Percentiles rank a stretch among this genome's conserved stretches.
Evolutionary conservation across 2,888 invertebrate species (phyloP).

Genomic region (Trichogramma evanescens): DNA sequence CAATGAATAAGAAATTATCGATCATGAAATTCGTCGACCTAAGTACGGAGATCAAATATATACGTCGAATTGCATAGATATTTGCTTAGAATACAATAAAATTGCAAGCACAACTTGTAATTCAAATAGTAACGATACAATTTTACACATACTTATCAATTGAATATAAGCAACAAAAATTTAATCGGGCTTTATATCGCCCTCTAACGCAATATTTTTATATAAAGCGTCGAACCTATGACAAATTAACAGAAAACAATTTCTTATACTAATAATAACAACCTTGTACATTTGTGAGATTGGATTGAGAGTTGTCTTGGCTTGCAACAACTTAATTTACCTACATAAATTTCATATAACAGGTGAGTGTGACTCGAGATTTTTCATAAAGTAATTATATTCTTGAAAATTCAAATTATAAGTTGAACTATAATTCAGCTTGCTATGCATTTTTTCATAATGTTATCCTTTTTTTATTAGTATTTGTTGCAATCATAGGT

Average conservation of each 20-base stretch:
- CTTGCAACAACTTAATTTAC: no score
- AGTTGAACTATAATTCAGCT: neutral
- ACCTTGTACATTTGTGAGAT: constrained; percentile 19
- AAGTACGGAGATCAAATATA: constrained; percentile 10
- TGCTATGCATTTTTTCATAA: constrained; percentile 9
- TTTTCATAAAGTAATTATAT: no score
- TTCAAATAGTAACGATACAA: no score
- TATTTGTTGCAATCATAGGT: constrained; percentile 1
- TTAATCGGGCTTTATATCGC: neutral
- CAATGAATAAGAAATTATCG: neutral
- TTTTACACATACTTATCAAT: no score
- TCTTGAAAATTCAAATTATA: no score
- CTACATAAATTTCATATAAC: no score
- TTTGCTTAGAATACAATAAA: constrained; percentile 4
- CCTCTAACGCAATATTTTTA: constrained; percentile 5
- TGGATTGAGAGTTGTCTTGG: neutral
- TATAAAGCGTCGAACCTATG: constrained; percentile 21
- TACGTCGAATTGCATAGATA: constrained; percentile 11
- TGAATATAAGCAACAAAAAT: no score
- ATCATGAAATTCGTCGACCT: neutral
- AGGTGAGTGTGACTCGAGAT: no score
- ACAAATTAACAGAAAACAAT: constrained; percentile 23
- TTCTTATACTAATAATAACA: constrained; percentile 24
- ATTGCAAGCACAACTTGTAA: constrained; percentile 9
- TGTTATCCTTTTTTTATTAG: constrained; percentile 14